Base-by-base conservation (phyloP, 2,797 vertebrate species). In the Setipinna tenuifilis region DNA sequence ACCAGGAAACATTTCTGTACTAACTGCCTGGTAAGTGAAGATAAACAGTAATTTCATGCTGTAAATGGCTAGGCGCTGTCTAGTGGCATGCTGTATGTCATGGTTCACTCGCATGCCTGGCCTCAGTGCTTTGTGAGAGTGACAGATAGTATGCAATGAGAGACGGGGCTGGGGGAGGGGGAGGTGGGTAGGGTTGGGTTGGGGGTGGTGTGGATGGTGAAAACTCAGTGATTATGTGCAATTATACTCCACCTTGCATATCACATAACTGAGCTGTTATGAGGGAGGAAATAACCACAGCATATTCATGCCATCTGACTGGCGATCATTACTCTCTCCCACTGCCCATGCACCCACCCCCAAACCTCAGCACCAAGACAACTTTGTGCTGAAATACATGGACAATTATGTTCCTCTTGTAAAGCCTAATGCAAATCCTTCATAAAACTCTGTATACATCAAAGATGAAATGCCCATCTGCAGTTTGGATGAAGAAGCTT, bases 21-120 rank as follows among this genome's bases (percentile, higher is more conserved):
- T 89, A 92, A 93, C 92, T 90, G 89, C 91, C 91, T 94, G 93
- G 87, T 93, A 87, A 87, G 90, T 91, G 91, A 86, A 94, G 93
- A 95, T 95, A 94, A 94, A 92, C 91, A 83, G 91, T 93, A 90
- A 92, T 94, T 95, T 93, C 87, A 90, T 19, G 89, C 62, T 17
- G 50, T 59, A 61, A 86, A 81, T 17, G 14, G 25, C 25, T 68
- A 61, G 75, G 35, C 17, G 54, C 11, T 28, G 12, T 41, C 81
- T 82, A 54, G 61, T 48, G 65, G 21, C 85, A 19, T 78, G 44
- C 68, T 25, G 61, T 17, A 48, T 68, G 48, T 88, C 78, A 82
- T 85, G 57, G 61, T 87, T 86, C 82, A 65, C 82, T 86, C 68
- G 62, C 83, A 85, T 59, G 65, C 83, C 59, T 57, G 85, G 48